These are phyloP conservation scores for Pica pica DNA, from an alignment of 2,113 vertebrate genomes.

Conservation along the genomic window DNA sequence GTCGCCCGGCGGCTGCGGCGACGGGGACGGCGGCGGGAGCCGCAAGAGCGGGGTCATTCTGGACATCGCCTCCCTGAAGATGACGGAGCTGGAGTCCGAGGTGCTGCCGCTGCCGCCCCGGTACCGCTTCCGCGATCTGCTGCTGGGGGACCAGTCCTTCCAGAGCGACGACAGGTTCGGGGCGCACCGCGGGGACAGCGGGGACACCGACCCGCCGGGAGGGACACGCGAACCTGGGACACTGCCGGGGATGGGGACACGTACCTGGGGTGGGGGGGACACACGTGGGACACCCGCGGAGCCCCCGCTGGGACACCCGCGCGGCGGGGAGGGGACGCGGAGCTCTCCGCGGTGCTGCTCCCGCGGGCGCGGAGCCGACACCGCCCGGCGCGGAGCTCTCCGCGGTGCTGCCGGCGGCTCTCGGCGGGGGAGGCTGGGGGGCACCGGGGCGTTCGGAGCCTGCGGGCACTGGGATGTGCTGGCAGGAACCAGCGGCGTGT, in stretches of 20 bases:
- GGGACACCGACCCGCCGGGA: background rate
- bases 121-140: constrained; percentile 93
- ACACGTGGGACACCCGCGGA: background rate
- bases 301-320: accelerated
- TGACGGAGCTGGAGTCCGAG: constrained; percentile 89
- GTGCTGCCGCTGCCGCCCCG: constrained; percentile 90
- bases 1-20: constrained; percentile 62
- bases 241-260: background rate
- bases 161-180: constrained; percentile 93
- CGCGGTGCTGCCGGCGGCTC: constrained; percentile 35
- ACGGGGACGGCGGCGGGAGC: constrained; percentile 66
- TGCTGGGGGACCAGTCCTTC: constrained; percentile 91
- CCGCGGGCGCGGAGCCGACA: background rate
- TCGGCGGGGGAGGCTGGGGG: accelerated
- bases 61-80: constrained; percentile 83
- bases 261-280: accelerated
- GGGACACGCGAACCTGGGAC: accelerated
- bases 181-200: background rate
- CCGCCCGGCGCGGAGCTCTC: background rate
- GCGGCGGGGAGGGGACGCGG: background rate
- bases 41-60: constrained; percentile 79
- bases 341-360: constrained; percentile 49
- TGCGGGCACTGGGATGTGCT: accelerated
- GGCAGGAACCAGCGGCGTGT: accelerated
- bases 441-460: background rate